Percentiles rank a stretch among this genome's conserved stretches.
These are phyloP conservation scores for Napeogenes inachia DNA, from an alignment of 2,888 invertebrate genomes.

Conservation along the genomic window DNA sequence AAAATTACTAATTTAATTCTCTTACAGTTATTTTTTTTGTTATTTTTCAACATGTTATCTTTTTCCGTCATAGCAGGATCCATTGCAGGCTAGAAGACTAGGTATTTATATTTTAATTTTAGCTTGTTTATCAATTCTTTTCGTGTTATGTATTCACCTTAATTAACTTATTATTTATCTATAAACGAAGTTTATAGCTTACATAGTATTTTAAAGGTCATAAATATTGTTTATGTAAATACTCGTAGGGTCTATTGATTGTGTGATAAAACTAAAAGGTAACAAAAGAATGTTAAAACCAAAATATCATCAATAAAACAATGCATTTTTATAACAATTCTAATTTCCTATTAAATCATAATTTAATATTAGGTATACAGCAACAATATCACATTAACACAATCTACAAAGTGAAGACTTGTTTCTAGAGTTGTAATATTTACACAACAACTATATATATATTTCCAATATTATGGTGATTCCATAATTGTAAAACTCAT, in stretches of 20 bases:
- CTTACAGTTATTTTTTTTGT: conserved; percentile 20
- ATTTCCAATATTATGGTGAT: no score
- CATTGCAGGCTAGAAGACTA: conserved; percentile 18
- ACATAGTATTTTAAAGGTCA: background rate
- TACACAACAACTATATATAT: no score
- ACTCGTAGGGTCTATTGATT: background rate
- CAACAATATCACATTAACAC: no score
- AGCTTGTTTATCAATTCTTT: conserved; percentile 29
- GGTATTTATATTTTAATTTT: conserved; percentile 29
- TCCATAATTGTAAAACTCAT: no score
- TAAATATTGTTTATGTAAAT: background rate
- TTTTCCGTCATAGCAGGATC: conserved; percentile 26
- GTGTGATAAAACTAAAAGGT: background rate
- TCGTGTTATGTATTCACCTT: conserved; percentile 10
- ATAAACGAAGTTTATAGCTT: background rate
- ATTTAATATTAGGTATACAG: no score
- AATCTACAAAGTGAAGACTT: no score
- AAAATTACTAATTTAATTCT: conserved; percentile 21
- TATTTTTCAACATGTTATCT: conserved; percentile 22
- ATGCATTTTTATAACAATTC: no score
- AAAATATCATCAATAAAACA: no score
- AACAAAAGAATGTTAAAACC: background rate
- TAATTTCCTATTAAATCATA: no score
- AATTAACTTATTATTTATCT: background rate
- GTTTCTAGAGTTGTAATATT: no score